These are phyloP conservation scores for Clytia hemisphaerica DNA, from an alignment of 30 jellyfish, hydroid and myxozoan genomes.

Conservation along the genomic window DNA sequence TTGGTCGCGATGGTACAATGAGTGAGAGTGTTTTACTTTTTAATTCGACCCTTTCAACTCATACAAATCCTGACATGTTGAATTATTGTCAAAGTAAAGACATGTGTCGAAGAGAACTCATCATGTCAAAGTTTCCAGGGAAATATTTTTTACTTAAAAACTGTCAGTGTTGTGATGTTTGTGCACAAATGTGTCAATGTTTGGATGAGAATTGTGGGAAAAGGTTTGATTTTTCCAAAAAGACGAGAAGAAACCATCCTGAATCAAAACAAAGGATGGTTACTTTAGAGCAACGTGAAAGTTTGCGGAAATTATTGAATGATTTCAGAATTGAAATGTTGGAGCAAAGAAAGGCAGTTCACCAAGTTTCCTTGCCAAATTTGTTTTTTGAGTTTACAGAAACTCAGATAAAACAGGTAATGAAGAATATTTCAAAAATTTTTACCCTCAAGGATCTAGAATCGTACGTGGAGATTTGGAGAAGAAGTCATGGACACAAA, in stretches of 20 bases:
- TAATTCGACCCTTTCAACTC: conserved; percentile 12
- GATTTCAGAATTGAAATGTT: no score
- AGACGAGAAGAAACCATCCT: no score
- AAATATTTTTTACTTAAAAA: neutral
- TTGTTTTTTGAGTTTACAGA: conserved; percentile 23
- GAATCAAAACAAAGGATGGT: no score
- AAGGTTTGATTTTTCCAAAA: neutral
- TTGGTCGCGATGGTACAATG: conserved; percentile 7
- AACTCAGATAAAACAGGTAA: conserved; percentile 16
- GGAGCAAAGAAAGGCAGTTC: no score
- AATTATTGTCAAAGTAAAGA: neutral
- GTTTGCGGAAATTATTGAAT: no score
- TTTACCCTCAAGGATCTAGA: conserved; percentile 29
- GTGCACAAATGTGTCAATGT: neutral
- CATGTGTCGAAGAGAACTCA: conserved; percentile 6
- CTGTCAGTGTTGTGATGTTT: conserved; percentile 9
- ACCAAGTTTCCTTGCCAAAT: no score
- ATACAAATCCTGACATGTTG: conserved; percentile 11
- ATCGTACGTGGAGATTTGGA: conserved; percentile 33
- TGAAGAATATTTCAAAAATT: conserved; percentile 14
- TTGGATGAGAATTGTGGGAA: conserved; percentile 1
- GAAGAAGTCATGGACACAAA: conserved; percentile 29
- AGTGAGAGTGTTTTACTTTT: neutral
- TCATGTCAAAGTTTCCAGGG: neutral
- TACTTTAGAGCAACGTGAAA: no score